A percentile compares a stretch with the other conserved stretches of the same genome.
These are phyloP conservation scores for Phasia obesa DNA, from an alignment of 2,888 invertebrate species.

Conservation along the genomic window DNA sequence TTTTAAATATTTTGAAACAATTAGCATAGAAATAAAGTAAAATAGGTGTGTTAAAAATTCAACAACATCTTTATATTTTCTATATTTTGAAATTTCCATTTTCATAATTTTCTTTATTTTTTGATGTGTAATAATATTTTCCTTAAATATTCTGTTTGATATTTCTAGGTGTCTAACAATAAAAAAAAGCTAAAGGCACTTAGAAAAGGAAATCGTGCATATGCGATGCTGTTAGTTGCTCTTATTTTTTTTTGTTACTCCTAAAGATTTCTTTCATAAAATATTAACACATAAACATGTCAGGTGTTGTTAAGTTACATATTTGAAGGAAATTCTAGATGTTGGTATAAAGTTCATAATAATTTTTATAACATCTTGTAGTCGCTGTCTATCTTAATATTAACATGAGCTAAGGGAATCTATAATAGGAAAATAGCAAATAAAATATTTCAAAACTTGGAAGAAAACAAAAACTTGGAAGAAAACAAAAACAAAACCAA, in stretches of 20 bases:
- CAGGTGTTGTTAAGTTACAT: neutral
- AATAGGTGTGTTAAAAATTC: conserved; percentile 33
- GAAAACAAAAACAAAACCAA: conserved; percentile 41
- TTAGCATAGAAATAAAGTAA: conserved; percentile 33
- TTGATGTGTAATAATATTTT: neutral
- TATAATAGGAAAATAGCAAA: conserved; percentile 47
- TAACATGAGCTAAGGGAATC: conserved; percentile 63
- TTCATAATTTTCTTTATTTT: neutral
- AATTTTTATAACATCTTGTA: conserved; percentile 56
- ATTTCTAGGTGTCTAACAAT: conserved; percentile 1
- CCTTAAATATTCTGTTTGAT: conserved; percentile 40
- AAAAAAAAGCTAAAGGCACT: neutral
- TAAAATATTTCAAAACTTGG: no score
- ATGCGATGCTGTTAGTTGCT: conserved; percentile 8
- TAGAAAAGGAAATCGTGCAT: conserved; percentile 55
- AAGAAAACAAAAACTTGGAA: neutral
- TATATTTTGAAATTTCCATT: conserved; percentile 26
- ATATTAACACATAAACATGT: no score
- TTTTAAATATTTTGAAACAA: conserved; percentile 49
- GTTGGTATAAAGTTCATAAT: conserved; percentile 43
- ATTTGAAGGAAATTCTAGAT: neutral
- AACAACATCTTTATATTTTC: conserved; percentile 15
- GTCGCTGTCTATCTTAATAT: conserved; percentile 63
- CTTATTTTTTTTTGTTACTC: neutral
- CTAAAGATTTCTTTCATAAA: no score